phyloP scores from a whole-genome alignment of 2,888 invertebrate genomes.

The Bellardia pandia region DNA sequence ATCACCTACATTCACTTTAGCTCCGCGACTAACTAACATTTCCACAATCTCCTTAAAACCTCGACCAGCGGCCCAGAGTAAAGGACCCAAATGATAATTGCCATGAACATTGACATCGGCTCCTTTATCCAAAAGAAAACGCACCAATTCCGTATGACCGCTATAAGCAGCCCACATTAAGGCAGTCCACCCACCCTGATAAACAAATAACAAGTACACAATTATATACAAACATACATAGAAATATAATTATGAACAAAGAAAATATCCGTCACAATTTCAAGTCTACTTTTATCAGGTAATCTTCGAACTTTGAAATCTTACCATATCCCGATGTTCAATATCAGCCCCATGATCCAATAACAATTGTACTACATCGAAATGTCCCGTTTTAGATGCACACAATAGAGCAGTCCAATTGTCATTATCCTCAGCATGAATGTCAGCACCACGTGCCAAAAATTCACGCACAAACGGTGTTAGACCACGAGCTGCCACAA shows the following conservation, averaged over 20 bases:
- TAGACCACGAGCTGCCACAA: conserved; percentile 94
- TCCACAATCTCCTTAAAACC: conserved; percentile 94
- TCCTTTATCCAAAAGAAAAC: conserved; percentile 91
- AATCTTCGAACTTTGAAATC: conserved; percentile 72
- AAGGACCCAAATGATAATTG: conserved; percentile 94
- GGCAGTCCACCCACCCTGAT: conserved; percentile 97
- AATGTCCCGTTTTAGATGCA: conserved; percentile 95
- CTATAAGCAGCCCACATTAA: conserved; percentile 99
- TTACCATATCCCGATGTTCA: conserved; percentile 94
- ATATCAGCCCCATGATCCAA: conserved; percentile 93
- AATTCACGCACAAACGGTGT: conserved; percentile 92
- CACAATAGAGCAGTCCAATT: conserved; percentile 96
- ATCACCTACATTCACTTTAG: conserved; percentile 97
- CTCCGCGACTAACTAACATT: conserved; percentile 92
- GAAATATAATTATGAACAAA: too few relatives aligned
- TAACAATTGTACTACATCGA: conserved; percentile 91
- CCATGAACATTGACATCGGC: conserved; percentile 98
- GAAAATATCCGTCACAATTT: too few relatives aligned
- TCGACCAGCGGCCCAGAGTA: conserved; percentile 98
- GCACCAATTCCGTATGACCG: conserved; percentile 91
- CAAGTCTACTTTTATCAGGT: background rate
- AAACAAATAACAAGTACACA: background rate
- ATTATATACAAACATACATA: background rate
- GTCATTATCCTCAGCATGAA: conserved; percentile 95
- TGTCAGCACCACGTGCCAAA: conserved; percentile 95